These are phyloP conservation scores for Amblyteles armatorius DNA, from an alignment of 2,888 invertebrate genomes.

Conservation along the genomic window DNA sequence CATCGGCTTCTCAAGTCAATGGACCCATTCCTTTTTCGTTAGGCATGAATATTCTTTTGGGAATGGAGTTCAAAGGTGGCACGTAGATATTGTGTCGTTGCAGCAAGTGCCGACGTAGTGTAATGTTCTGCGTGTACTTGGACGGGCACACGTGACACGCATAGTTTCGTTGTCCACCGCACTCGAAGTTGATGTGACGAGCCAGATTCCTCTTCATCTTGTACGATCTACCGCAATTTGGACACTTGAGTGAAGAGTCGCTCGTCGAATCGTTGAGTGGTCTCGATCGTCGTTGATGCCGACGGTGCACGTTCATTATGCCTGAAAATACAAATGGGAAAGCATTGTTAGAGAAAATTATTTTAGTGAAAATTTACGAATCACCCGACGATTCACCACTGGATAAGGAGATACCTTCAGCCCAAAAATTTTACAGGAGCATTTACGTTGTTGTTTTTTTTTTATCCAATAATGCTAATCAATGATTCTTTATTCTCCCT, in stretches of 20 bases:
- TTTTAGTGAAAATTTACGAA: background rate
- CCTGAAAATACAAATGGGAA: slow-evolving; percentile 43
- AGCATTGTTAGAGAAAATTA: background rate
- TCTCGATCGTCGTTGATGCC: slow-evolving; percentile 66
- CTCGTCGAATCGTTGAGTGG: slow-evolving; percentile 65
- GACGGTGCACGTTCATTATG: slow-evolving; percentile 19
- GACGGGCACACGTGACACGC: slow-evolving; percentile 76
- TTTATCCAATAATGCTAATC: slow-evolving; percentile 23
- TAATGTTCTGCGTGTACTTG: slow-evolving; percentile 78
- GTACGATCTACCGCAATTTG: slow-evolving; percentile 83
- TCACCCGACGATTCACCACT: background rate
- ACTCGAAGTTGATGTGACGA: slow-evolving; percentile 84
- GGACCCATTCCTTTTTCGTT: slow-evolving; percentile 38
- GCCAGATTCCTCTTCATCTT: slow-evolving; percentile 80
- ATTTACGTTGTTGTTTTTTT: background rate
- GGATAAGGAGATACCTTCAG: slow-evolving; percentile 10
- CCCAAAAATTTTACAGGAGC: slow-evolving; percentile 30
- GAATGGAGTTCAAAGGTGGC: slow-evolving; percentile 74
- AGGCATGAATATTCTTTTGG: slow-evolving; percentile 66
- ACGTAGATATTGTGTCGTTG: slow-evolving; percentile 77
- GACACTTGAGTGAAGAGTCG: slow-evolving; percentile 73
- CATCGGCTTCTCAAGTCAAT: background rate
- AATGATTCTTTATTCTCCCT: slow-evolving; percentile 62
- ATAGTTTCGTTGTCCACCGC: slow-evolving; percentile 80
- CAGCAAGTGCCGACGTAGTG: slow-evolving; percentile 76